Base-by-base conservation (phyloP, 2,797 vertebrate genomes). In the Octomys mimax region DNA sequence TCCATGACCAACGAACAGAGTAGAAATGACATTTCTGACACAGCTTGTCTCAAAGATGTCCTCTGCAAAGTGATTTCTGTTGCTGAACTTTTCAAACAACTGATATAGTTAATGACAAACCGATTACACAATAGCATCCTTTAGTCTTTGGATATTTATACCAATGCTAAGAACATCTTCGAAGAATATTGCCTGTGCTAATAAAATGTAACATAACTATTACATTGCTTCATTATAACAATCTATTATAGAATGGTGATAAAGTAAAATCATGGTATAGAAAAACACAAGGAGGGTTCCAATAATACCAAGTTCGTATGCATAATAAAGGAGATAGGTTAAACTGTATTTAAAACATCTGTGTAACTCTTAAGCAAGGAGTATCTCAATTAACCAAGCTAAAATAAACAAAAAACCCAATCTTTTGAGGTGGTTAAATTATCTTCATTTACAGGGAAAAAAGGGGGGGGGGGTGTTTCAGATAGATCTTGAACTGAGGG, bases 351-450 rank as follows among this genome's bases (percentile, higher is more conserved):
- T 70, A 87, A 87, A 85, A 66, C 46, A 22, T 52, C 14, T 33
- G 78, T 42, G 16, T 13, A 79, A 54, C 19, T 79, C 39, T 71
- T 81, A 26, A 80, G 31, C 52, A 95, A 81, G 16, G 28, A 9
- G 59, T 88, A 88, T 61, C 28, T 91, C 8, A 80, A 96, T 83
- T 70, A 95, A 92, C 18, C 52, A 84, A 88, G 6, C 88, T 8
- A 36, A 36, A 68, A 33, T 2, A 5, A 6, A 68, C 5, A 68
- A 68, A 33, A 28, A 64, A 0, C 1, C 9, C 21, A 18, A 57
- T 18, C 21, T 64, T 93, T 28, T 82, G 46, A 89, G 33, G 71
- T 54, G n/a, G 68, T 66, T 86, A 18, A 87, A 92, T 80, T n/a
- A 75, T 70, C 57, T 89, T 94, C 73, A 26, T 49, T 89, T 75